Percentiles rank a stretch among this genome's conserved stretches.
Conservation (phyloP, 2,797 vertebrate genomes). For the Remorina albescens region DNA sequence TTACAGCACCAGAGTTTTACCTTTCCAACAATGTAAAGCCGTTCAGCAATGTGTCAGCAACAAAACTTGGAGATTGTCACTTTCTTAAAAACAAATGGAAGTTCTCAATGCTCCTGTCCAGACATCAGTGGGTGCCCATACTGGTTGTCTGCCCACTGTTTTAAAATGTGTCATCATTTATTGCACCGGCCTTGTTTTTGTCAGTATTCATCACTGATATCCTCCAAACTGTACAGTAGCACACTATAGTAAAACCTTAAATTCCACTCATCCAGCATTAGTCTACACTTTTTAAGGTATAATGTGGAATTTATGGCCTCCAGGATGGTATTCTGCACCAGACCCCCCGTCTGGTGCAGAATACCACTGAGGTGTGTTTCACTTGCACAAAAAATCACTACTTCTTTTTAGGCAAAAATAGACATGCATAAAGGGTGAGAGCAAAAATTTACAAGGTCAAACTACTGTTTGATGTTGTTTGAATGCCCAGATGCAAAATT, state of each 20-base stretch:
- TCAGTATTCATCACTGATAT: conserved; percentile 55
- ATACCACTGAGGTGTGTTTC: not conserved
- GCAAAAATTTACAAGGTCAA: not conserved
- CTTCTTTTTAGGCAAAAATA: no score
- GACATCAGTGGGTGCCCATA: conserved; percentile 39
- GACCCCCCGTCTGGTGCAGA: not conserved
- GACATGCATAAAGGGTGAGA: not conserved
- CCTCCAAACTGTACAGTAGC: conserved; percentile 52
- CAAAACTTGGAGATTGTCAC: not conserved
- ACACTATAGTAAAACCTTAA: conserved; percentile 17
- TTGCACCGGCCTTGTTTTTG: conserved; percentile 37
- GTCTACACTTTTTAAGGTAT: conserved; percentile 31
- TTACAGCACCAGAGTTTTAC: conserved; percentile 1
- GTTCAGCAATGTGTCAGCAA: conserved; percentile 18
- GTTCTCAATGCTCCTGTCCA: conserved; percentile 29
- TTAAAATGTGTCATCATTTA: conserved; percentile 52
- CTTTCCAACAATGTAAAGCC: conserved; percentile 9
- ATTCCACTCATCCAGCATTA: conserved; percentile 12
- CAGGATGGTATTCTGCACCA: not conserved
- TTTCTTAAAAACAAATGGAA: conserved; percentile 37
- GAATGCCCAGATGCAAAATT: not conserved
- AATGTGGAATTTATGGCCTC: conserved; percentile 15
- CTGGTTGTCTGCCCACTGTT: conserved; percentile 32
- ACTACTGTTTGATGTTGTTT: not conserved
- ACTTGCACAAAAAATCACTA: not conserved